Conservation (phyloP, 2,888 invertebrate species). For the Papilio demoleus region DNA sequence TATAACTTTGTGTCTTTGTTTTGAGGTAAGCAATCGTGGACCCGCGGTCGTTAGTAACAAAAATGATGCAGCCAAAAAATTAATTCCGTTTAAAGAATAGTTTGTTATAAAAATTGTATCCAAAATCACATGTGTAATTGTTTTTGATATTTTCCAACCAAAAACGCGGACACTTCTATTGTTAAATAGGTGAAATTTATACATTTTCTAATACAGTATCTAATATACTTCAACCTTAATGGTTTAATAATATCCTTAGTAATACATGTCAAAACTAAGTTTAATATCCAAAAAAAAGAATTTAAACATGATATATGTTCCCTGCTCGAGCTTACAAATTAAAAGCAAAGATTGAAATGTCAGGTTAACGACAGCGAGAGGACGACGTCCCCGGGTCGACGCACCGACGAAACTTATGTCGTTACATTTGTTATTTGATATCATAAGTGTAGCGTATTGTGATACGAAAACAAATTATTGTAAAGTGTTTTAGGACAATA, state of each 20-base stretch:
- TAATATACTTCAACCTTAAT: too few relatives aligned
- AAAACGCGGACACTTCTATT: not conserved
- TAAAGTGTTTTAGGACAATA: conserved; percentile 15
- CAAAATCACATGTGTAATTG: not conserved
- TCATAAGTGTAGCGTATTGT: not conserved
- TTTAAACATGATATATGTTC: not conserved
- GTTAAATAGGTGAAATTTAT: not conserved
- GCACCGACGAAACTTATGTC: conserved; percentile 1
- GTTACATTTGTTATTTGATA: conserved; percentile 24
- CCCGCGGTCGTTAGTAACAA: not conserved
- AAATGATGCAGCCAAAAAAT: not conserved
- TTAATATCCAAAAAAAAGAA: not conserved
- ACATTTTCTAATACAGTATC: not conserved
- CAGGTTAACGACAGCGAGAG: conserved; percentile 13
- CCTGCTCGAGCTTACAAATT: not conserved
- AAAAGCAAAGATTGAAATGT: not conserved
- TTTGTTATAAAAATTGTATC: not conserved
- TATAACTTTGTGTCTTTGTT: not conserved
- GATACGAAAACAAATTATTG: conserved; percentile 1
- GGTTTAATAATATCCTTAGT: too few relatives aligned
- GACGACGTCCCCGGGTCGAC: conserved; percentile 13
- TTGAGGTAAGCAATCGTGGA: not conserved
- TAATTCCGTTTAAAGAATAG: conserved; percentile 3
- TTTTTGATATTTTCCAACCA: not conserved
- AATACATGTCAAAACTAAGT: not conserved